A percentile compares a stretch with the other conserved stretches of the same genome.
Conservation (phyloP, 2,113 vertebrate species). For the Trinectes maculatus region DNA sequence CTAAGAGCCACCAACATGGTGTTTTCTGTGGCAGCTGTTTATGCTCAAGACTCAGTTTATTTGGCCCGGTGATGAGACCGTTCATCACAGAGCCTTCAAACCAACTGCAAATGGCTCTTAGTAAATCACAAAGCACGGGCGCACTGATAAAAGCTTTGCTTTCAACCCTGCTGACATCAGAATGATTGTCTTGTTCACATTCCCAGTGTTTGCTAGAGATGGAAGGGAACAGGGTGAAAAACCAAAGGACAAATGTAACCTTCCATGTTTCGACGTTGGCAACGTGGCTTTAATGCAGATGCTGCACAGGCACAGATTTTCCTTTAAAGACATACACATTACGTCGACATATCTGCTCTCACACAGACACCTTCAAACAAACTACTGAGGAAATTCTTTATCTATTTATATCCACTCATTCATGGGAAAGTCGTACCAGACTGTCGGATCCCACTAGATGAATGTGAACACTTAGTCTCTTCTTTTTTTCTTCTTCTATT, state of each 20-base stretch:
- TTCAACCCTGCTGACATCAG: conserved; percentile 53
- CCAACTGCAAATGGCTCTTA: conserved; percentile 48
- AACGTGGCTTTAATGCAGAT: conserved; percentile 42
- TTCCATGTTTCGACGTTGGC: conserved; percentile 50
- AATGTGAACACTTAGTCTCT: conserved; percentile 32
- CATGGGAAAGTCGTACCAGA: not conserved
- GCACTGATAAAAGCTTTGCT: conserved; percentile 44
- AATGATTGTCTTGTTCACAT: conserved; percentile 48
- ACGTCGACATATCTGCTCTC: not conserved
- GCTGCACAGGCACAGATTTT: conserved; percentile 39
- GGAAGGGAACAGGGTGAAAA: conserved; percentile 34
- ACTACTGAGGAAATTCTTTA: conserved; percentile 32
- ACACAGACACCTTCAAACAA: not conserved
- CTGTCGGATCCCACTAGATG: not conserved
- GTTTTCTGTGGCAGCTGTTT: conserved; percentile 18
- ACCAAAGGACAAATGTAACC: conserved; percentile 36
- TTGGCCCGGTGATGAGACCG: conserved; percentile 23
- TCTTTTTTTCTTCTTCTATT: conserved; percentile 18
- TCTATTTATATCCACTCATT: conserved; percentile 50
- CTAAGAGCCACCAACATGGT: not conserved
- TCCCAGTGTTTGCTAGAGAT: conserved; percentile 18
- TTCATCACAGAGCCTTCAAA: conserved; percentile 59
- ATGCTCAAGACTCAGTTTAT: conserved; percentile 24
- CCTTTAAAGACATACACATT: conserved; percentile 33
- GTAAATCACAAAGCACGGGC: conserved; percentile 45